Percentiles rank a stretch among this genome's conserved stretches.
Evolutionary conservation across 35 echinoderm and acorn worm genomes (phyloP).

Genomic region (Anneissia japonica): DNA sequence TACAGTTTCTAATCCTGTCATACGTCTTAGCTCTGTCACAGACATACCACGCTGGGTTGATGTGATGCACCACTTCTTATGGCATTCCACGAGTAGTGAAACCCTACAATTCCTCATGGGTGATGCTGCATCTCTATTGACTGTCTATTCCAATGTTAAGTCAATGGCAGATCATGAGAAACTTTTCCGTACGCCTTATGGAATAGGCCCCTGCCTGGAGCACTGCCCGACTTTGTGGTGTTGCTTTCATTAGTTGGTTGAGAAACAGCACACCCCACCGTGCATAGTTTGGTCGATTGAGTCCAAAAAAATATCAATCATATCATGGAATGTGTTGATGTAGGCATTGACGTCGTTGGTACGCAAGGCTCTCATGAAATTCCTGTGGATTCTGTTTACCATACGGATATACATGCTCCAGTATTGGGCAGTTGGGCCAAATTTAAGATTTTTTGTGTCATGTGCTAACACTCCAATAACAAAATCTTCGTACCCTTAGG

Average conservation of each 20-base stretch:
- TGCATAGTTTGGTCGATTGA: constrained; percentile 79
- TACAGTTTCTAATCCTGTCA: constrained; percentile 1
- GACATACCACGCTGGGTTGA: constrained; percentile 46
- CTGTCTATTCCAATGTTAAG: constrained; percentile 56
- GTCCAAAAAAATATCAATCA: constrained; percentile 55
- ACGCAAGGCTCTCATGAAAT: constrained; percentile 26
- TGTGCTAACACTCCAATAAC: too few relatives aligned
- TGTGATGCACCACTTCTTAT: constrained; percentile 55
- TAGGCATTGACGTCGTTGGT: constrained; percentile 39
- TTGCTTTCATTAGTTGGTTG: constrained; percentile 30
- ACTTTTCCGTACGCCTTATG: constrained; percentile 40
- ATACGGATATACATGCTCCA: constrained; percentile 51
- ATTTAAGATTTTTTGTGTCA: too few relatives aligned
- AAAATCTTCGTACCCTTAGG: too few relatives aligned
- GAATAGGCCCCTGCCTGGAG: constrained; percentile 45
- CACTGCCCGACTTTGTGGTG: constrained; percentile 16
- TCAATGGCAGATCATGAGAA: constrained; percentile 46
- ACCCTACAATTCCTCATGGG: constrained; percentile 52
- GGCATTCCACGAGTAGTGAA: constrained; percentile 35
- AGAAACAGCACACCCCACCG: constrained; percentile 63
- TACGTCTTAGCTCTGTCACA: constrained; percentile 35
- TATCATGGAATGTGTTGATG: constrained; percentile 26
- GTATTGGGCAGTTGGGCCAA: constrained; percentile 49
- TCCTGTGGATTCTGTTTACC: constrained; percentile 48
- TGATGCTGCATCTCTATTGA: constrained; percentile 75